Conservation (phyloP, 2,797 vertebrate genomes). For the Gymnopithys bicolor region DNA sequence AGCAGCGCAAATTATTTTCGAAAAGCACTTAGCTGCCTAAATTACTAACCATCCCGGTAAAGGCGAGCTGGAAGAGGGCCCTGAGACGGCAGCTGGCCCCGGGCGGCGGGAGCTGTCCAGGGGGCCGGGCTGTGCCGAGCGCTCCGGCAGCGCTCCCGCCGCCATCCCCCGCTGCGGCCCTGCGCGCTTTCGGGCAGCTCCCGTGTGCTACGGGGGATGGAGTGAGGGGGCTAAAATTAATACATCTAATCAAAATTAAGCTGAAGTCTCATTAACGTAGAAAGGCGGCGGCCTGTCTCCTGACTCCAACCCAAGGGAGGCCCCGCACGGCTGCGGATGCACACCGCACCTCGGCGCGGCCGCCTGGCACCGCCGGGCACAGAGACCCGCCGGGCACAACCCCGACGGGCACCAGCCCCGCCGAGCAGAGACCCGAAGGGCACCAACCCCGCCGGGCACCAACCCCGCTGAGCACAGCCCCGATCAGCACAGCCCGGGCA, state of each 20-base stretch:
- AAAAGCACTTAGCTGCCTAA: background rate
- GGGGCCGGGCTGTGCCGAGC: fast-evolving
- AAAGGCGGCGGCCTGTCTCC: fast-evolving
- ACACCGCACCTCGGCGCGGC: background rate
- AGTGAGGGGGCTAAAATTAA: too few relatives aligned
- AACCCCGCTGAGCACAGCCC: background rate
- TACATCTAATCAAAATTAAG: too few relatives aligned
- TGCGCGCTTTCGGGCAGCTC: background rate
- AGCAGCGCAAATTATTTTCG: fast-evolving
- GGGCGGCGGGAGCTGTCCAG: too few relatives aligned
- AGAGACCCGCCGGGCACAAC: too few relatives aligned
- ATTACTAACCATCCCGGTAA: background rate
- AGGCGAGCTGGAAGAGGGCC: fast-evolving
- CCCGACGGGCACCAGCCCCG: too few relatives aligned
- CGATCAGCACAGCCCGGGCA: too few relatives aligned
- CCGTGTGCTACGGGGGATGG: too few relatives aligned
- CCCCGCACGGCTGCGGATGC: background rate
- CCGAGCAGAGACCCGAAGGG: too few relatives aligned
- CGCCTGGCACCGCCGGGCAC: background rate
- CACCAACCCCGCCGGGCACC: too few relatives aligned
- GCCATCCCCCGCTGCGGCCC: too few relatives aligned
- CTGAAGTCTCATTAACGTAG: background rate
- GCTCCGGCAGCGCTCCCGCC: background rate
- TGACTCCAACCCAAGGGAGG: too few relatives aligned
- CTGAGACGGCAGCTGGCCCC: fast-evolving